A percentile compares a stretch with the other conserved stretches of the same genome.
These are phyloP conservation scores for Prorops nasuta DNA, from an alignment of 1,140 invertebrate species.

Conservation along the genomic window DNA sequence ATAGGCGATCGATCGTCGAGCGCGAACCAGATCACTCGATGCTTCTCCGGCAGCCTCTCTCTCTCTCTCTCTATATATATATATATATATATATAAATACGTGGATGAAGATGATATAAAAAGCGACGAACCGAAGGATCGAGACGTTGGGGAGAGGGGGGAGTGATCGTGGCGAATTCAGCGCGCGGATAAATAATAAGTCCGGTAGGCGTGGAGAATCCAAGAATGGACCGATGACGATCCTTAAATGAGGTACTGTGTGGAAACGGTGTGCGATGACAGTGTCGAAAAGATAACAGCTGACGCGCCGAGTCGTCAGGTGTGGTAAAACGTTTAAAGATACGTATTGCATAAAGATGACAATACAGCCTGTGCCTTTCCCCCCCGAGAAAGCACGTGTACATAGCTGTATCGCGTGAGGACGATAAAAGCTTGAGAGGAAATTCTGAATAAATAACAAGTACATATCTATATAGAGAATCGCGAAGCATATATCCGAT, in stretches of 20 bases:
- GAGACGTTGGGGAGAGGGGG: neutral
- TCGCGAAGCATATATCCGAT: neutral
- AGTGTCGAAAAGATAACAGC: no score
- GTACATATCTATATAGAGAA: neutral
- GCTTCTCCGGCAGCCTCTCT: constrained; percentile 5
- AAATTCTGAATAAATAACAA: neutral
- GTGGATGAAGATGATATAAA: neutral
- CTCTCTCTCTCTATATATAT: no score
- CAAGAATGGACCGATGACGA: no score
- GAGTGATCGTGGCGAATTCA: no score
- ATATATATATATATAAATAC: neutral
- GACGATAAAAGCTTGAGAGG: neutral
- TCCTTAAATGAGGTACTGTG: no score
- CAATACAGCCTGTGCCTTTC: neutral
- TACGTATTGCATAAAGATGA: no score
- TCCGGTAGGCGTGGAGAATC: no score
- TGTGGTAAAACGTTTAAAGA: no score
- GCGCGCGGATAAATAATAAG: no score
- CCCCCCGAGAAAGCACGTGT: neutral
- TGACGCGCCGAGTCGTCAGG: no score
- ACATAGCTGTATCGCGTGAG: neutral
- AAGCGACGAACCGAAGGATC: neutral
- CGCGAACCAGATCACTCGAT: constrained; percentile 8
- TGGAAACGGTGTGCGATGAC: no score
- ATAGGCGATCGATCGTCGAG: constrained; percentile 3